Base-by-base conservation (phyloP, 2,888 invertebrate species). In the Nomada flava region DNA sequence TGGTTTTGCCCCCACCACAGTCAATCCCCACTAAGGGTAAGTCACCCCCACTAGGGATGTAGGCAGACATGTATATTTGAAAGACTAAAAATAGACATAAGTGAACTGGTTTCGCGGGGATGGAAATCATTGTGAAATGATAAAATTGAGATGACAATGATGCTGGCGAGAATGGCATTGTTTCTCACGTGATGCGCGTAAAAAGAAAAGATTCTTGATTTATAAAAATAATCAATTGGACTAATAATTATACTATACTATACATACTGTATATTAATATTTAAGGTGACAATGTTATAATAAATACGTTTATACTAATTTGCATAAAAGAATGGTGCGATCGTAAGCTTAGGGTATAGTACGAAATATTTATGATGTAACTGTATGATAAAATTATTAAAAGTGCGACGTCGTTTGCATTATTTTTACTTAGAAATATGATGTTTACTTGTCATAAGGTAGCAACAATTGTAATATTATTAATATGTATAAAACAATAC, bases 51-150 rank as follows among this genome's bases (percentile, higher is more conserved):
- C 72, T 80, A 63, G 71, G 55, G 50, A 72, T 77, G 57, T 59
- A 64, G 52, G 72, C 72, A 67, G 42, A 80, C 62, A 79, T 63
- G 67, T 80, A 57, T 52, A 63, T 63, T 63, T 63, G 72, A 72
- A 80, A 62, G 67, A 80, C 68, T 72, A 80, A 79, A 80, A 80
- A 80, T 80, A 80, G 80, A 52, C 36, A 72, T 52, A 18, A 80
- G 55, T 63, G 55, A 67, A 62, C 79, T 80, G 67, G 13, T 63
- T 72, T 62, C 50, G n/a, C 26, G 71, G 26, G 60, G 47, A 78
- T 62, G 60, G 44, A 76, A 69, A 57, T 78, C 60, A 78, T 78
- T 57, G 62, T 57, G 2, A 26, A 57, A 80, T 63, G 20, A 72
- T 72, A 50, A 52, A 67, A 78, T 52, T 60, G 44, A 26, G 44